These are phyloP conservation scores for Desoria tigrina DNA, from an alignment of 2,888 invertebrate genomes.

Conservation along the genomic window DNA sequence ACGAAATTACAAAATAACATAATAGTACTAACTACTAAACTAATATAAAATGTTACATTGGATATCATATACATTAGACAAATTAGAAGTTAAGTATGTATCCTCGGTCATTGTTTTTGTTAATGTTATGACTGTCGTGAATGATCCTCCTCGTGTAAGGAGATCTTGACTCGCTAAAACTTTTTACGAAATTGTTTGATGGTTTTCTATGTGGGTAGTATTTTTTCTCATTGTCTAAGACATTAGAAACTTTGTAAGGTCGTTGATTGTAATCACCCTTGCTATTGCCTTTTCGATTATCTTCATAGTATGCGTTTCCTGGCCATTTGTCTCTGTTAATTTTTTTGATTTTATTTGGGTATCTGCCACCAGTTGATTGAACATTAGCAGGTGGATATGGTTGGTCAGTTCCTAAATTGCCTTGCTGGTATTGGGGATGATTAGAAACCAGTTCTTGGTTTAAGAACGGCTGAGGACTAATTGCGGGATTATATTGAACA, in stretches of 20 bases:
- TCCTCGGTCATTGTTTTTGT: conserved; percentile 34
- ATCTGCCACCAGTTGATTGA: neutral
- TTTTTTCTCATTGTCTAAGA: conserved; percentile 21
- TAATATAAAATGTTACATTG: too few relatives aligned
- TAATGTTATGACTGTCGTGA: conserved; percentile 1
- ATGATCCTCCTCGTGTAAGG: conserved; percentile 23
- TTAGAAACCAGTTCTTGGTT: neutral
- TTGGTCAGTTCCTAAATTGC: neutral
- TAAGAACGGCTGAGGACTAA: neutral
- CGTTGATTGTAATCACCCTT: neutral
- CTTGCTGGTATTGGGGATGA: neutral
- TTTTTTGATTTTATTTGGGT: neutral
- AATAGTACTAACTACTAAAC: too few relatives aligned
- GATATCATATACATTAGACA: neutral
- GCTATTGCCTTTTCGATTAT: neutral
- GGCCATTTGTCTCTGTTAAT: neutral
- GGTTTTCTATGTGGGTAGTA: conserved; percentile 15
- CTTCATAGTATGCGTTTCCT: neutral
- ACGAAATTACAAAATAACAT: neutral
- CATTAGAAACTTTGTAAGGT: conserved; percentile 12
- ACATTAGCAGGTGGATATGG: neutral
- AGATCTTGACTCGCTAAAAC: neutral
- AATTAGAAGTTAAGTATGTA: conserved; percentile 45
- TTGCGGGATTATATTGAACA: neutral
- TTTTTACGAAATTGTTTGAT: conserved; percentile 5